Percentiles rank a stretch among this genome's conserved stretches.
These are phyloP conservation scores for Sardina pilchardus DNA, from an alignment of 2,113 vertebrate species.

Conservation along the genomic window DNA sequence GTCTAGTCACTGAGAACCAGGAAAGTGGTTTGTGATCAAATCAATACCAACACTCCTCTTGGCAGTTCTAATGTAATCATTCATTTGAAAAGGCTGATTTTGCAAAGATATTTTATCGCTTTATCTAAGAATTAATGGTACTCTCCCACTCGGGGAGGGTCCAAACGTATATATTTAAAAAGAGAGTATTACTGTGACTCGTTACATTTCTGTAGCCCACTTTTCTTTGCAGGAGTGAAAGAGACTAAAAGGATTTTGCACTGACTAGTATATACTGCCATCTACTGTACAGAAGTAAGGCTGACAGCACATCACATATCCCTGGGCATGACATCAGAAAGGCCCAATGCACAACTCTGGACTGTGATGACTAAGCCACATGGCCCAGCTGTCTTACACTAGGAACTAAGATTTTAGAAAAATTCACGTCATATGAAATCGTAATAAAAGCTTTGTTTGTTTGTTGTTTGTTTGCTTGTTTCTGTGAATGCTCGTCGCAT, in stretches of 20 bases:
- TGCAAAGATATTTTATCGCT: background rate
- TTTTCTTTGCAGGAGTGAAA: background rate
- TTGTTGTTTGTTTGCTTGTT: background rate
- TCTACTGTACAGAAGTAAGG: constrained; percentile 32
- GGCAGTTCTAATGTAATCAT: background rate
- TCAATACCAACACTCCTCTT: background rate
- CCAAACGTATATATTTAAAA: too few species aligned
- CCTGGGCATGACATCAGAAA: background rate
- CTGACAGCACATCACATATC: background rate
- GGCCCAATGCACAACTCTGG: background rate
- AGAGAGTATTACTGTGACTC: background rate
- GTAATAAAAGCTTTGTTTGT: background rate
- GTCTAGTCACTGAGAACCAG: background rate
- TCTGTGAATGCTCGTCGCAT: background rate
- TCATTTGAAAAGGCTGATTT: background rate
- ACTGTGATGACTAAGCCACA: background rate
- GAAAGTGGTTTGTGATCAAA: background rate
- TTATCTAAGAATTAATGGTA: background rate
- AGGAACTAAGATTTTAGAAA: background rate
- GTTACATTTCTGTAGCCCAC: background rate
- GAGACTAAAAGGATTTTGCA: background rate
- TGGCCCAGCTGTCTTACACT: background rate
- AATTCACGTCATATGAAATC: background rate
- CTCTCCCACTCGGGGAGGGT: too few species aligned
- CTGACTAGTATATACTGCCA: constrained; percentile 45